phyloP scores from a whole-genome alignment of 2,113 vertebrate species.

The Ochotona curzoniae region DNA sequence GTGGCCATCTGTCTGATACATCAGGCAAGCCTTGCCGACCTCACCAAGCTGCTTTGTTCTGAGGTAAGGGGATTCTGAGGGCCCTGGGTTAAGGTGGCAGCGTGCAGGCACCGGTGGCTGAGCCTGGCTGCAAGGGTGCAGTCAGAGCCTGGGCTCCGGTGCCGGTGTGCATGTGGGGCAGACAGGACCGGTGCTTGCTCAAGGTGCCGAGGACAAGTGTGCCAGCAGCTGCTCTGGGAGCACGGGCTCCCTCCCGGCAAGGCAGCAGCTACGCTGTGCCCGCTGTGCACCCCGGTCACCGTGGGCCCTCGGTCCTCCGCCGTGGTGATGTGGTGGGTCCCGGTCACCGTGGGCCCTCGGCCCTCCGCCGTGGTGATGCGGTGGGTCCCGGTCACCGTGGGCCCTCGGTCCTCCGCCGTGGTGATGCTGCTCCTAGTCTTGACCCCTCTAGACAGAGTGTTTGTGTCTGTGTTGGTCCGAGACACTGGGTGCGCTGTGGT shows the following conservation, averaged over 20 bases:
- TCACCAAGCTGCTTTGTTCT: conserved; percentile 78
- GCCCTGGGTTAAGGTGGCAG: background rate
- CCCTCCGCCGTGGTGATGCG: too few relatives aligned
- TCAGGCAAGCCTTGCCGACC: conserved; percentile 80
- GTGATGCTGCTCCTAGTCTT: background rate
- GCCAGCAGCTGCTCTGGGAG: too few relatives aligned
- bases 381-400: too few relatives aligned
- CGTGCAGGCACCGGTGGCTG: background rate
- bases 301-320: background rate
- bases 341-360: too few relatives aligned
- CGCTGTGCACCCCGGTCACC: accelerated
- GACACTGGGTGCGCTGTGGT: background rate
- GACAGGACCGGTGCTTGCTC: background rate
- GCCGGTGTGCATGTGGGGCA: background rate
- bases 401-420: too few relatives aligned
- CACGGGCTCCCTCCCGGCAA: too few relatives aligned
- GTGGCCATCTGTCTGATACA: conserved; percentile 86
- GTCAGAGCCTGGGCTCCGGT: background rate
- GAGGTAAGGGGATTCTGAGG: conserved; percentile 86
- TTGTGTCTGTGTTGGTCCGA: background rate
- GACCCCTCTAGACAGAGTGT: background rate
- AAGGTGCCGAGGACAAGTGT: background rate
- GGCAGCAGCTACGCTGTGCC: background rate
- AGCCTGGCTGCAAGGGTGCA: background rate
- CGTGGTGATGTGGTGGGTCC: background rate